phyloP scores from a whole-genome alignment of 2,888 invertebrate genomes.

The Meteorus cinctellus region DNA sequence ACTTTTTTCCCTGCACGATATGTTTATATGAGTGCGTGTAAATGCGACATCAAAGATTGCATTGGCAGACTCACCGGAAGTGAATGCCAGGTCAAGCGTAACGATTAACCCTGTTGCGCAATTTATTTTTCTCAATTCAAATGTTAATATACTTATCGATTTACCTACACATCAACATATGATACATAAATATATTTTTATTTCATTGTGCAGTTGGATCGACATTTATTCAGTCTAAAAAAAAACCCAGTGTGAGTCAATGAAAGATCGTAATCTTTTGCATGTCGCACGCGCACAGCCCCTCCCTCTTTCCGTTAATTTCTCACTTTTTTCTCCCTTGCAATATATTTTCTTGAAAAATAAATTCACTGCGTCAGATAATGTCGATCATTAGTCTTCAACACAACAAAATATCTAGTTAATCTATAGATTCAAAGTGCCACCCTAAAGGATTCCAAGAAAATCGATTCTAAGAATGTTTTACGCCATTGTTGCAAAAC shows the following conservation, averaged over 20 bases:
- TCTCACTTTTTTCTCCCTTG: neutral
- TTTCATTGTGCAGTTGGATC: neutral
- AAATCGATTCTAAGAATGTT: neutral
- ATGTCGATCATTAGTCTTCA: neutral
- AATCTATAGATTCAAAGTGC: neutral
- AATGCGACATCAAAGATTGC: slow-evolving; percentile 15
- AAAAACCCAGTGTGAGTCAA: neutral
- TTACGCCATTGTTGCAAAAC: neutral
- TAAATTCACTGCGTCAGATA: neutral
- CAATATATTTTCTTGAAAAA: neutral
- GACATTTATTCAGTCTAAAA: neutral
- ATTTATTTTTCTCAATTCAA: slow-evolving; percentile 14
- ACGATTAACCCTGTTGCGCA: slow-evolving; percentile 31
- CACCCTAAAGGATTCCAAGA: neutral
- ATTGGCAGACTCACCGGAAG: slow-evolving; percentile 28
- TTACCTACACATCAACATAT: neutral
- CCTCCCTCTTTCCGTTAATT: too few species aligned
- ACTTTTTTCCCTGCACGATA: neutral
- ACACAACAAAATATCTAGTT: neutral
- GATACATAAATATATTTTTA: neutral
- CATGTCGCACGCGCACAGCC: neutral
- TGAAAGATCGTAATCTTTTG: slow-evolving; percentile 8
- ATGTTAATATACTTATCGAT: slow-evolving; percentile 6
- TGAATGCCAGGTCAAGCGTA: slow-evolving; percentile 26
- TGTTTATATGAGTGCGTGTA: neutral